Evolutionary conservation across 2,888 invertebrate species (phyloP).

Genomic region (Axea sp.): DNA sequence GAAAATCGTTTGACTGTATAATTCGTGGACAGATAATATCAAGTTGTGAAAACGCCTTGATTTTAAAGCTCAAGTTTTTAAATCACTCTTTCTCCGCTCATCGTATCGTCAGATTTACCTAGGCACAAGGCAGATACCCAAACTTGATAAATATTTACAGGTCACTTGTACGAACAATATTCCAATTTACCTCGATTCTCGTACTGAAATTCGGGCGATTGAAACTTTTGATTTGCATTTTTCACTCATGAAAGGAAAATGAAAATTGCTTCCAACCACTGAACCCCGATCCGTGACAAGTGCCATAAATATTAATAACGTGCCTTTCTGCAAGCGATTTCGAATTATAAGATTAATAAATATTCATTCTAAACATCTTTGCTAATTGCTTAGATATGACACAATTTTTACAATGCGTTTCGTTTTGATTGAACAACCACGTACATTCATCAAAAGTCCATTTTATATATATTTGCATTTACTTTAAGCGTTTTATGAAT

Average conservation of each 20-base stretch:
- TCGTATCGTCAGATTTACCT: slow-evolving; percentile 28
- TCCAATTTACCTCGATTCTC: slow-evolving; percentile 59
- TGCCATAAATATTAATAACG: slow-evolving; percentile 55
- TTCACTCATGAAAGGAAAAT: slow-evolving; percentile 44
- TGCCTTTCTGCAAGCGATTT: slow-evolving; percentile 19
- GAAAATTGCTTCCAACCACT: slow-evolving; percentile 48
- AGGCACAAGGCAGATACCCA: slow-evolving; percentile 53
- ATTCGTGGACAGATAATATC: slow-evolving; percentile 18
- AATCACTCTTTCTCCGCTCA: slow-evolving; percentile 16
- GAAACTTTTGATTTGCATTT: slow-evolving; percentile 60
- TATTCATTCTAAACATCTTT: slow-evolving; percentile 44
- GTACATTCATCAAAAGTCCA: slow-evolving; percentile 24
- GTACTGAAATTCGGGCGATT: slow-evolving; percentile 43
- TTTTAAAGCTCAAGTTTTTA: slow-evolving; percentile 19
- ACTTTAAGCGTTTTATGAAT: slow-evolving; percentile 11
- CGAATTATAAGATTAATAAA: slow-evolving; percentile 36
- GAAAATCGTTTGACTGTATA: slow-evolving; percentile 21
- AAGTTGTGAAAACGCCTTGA: slow-evolving; percentile 15
- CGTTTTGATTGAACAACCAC: background rate
- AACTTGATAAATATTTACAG: slow-evolving; percentile 67
- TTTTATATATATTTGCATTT: slow-evolving; percentile 10
- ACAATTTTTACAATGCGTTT: slow-evolving; percentile 21
- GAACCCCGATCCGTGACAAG: slow-evolving; percentile 48
- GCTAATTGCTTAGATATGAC: slow-evolving; percentile 46
- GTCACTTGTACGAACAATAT: slow-evolving; percentile 62